A percentile compares a stretch with the other conserved stretches of the same genome.
Conservation (phyloP, 2,113 vertebrate genomes). For the Theristicus caerulescens region DNA sequence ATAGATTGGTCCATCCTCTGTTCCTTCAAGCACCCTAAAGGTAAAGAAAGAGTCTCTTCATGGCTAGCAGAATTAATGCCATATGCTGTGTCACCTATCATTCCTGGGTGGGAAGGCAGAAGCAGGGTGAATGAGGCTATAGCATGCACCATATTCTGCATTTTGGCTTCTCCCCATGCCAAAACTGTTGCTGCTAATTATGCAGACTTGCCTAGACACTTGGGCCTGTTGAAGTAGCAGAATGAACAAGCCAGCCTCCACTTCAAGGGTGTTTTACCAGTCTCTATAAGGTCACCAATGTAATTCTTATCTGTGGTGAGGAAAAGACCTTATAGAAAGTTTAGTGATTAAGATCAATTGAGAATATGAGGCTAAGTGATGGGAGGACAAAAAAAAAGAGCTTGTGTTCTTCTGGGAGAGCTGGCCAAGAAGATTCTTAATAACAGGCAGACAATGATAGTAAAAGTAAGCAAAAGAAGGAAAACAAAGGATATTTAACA, state of each 20-base stretch:
- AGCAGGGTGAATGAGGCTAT: not conserved
- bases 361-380: not conserved
- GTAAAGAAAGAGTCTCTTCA: not conserved
- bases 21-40: not conserved
- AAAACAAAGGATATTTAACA: not conserved
- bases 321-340: not conserved
- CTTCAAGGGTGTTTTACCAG: not conserved
- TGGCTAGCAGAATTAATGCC: not conserved
- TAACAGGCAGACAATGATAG: not conserved
- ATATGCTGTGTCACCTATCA: not conserved
- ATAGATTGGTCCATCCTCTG: not conserved
- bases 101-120: not conserved
- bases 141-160: not conserved
- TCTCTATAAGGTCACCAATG: not conserved
- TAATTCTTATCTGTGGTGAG: not conserved
- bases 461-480: not conserved
- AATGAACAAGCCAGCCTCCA: not conserved
- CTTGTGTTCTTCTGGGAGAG: not conserved
- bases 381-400: not conserved
- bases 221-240: not conserved
- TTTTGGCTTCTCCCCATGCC: not conserved
- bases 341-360: not conserved
- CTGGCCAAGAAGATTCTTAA: not conserved
- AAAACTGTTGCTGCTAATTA: not conserved
- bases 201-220: not conserved